Conservation (phyloP, 2,888 invertebrate species). For the Morpho achilles region DNA sequence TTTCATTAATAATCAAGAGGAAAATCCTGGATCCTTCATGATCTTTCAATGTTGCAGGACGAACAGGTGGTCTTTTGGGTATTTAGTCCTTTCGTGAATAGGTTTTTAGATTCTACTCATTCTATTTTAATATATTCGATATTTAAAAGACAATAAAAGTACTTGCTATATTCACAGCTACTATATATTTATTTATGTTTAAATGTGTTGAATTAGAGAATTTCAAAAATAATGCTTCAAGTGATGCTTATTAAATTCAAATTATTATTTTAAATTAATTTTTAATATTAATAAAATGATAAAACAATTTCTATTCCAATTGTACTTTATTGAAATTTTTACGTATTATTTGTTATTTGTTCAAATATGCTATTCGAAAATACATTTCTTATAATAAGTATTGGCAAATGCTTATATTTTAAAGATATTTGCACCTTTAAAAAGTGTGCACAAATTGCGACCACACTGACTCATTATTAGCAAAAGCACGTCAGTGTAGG, state of each 20-base stretch:
- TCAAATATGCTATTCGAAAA: too few relatives aligned
- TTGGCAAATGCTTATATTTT: neutral
- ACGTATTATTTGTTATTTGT: too few relatives aligned
- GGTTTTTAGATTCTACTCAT: neutral
- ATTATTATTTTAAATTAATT: too few relatives aligned
- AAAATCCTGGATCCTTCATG: constrained; percentile 18
- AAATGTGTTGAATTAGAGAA: too few relatives aligned
- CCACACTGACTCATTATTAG: constrained; percentile 6
- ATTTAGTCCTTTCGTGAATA: constrained; percentile 6
- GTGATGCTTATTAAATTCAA: too few relatives aligned
- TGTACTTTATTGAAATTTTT: too few relatives aligned
- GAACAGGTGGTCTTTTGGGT: constrained; percentile 13
- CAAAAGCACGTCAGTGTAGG: constrained; percentile 10
- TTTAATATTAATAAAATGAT: too few relatives aligned
- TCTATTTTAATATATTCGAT: neutral
- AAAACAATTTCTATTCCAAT: too few relatives aligned
- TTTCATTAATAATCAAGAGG: constrained; percentile 20
- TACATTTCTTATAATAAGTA: neutral
- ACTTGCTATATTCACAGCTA: too few relatives aligned
- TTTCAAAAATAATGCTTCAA: too few relatives aligned
- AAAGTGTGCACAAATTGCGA: constrained; percentile 1
- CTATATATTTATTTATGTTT: too few relatives aligned
- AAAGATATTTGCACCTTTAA: constrained; percentile 2
- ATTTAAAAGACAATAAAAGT: too few relatives aligned
- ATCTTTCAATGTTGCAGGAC: constrained; percentile 9